Conservation (phyloP, 2,113 vertebrate species). For the Ovis aries region DNA sequence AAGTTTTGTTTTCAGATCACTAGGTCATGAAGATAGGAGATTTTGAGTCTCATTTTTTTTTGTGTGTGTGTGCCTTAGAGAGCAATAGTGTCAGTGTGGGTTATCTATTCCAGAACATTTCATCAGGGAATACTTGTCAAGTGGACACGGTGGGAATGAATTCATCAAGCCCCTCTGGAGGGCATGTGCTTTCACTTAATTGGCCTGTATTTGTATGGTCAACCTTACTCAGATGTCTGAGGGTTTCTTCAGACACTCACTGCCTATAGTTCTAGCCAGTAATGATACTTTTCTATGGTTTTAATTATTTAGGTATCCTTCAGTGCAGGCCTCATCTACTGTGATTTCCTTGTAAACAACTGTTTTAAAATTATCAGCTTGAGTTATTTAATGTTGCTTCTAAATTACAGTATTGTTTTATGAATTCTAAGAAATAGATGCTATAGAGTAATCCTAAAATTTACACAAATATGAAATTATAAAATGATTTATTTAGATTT, state of each 20-base stretch:
- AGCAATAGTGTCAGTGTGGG: background rate
- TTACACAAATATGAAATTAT: background rate
- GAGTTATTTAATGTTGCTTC: background rate
- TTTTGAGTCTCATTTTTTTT: background rate
- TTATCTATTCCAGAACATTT: background rate
- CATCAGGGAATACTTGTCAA: background rate
- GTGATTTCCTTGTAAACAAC: background rate
- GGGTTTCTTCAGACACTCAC: background rate
- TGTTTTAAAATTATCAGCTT: background rate
- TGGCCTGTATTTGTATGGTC: background rate
- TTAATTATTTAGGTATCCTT: background rate
- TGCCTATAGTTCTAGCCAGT: background rate
- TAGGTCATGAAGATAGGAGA: background rate
- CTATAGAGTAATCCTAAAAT: background rate
- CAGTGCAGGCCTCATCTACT: background rate
- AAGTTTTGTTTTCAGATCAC: background rate
- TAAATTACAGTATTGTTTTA: background rate
- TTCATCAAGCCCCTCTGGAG: background rate
- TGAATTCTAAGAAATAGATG: background rate
- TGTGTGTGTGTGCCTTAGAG: background rate
- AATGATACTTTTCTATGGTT: background rate
- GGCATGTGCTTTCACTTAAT: background rate
- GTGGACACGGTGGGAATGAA: background rate
- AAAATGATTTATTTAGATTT: background rate
- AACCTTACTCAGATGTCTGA: background rate